Percentiles rank a stretch among this genome's conserved stretches.
These are phyloP conservation scores for Gopherus evgoodei DNA, from an alignment of 2,113 vertebrate genomes.

Conservation along the genomic window DNA sequence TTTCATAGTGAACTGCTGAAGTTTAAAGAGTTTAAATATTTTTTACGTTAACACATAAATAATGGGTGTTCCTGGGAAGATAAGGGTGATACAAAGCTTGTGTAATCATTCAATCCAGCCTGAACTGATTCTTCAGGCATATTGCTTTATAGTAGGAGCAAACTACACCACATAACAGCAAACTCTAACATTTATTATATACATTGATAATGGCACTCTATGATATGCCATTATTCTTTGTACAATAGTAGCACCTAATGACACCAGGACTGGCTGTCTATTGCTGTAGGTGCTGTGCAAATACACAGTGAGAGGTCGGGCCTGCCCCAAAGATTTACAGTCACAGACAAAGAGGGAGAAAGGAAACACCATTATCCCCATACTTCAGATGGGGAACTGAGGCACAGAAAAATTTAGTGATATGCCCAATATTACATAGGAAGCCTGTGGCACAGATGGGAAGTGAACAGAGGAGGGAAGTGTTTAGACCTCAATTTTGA, in stretches of 20 bases:
- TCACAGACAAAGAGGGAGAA: not conserved
- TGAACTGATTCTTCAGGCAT: conserved; percentile 26
- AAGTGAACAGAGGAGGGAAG: not conserved
- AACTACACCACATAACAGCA: conserved; percentile 31
- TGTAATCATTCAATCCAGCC: conserved; percentile 14
- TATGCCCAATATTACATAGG: not conserved
- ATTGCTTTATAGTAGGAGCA: conserved; percentile 38
- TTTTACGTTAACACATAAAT: conserved; percentile 57
- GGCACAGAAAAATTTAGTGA: not conserved
- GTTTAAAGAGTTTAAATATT: conserved; percentile 40
- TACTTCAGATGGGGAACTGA: not conserved
- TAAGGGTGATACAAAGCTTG: conserved; percentile 50
- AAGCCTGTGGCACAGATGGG: not conserved
- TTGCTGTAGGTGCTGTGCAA: not conserved
- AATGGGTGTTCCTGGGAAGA: conserved; percentile 39
- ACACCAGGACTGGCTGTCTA: not conserved
- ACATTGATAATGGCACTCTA: not conserved
- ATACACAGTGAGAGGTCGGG: not conserved
- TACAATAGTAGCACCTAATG: not conserved
- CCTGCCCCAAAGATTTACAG: not conserved
- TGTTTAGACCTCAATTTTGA: not conserved
- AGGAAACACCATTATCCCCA: not conserved
- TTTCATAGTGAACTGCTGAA: conserved; percentile 25
- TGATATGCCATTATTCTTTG: not conserved
- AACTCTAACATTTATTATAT: conserved; percentile 1